Evolutionary conservation across 2,888 invertebrate species (phyloP).

Genomic region (Hypsopygia costalis): DNA sequence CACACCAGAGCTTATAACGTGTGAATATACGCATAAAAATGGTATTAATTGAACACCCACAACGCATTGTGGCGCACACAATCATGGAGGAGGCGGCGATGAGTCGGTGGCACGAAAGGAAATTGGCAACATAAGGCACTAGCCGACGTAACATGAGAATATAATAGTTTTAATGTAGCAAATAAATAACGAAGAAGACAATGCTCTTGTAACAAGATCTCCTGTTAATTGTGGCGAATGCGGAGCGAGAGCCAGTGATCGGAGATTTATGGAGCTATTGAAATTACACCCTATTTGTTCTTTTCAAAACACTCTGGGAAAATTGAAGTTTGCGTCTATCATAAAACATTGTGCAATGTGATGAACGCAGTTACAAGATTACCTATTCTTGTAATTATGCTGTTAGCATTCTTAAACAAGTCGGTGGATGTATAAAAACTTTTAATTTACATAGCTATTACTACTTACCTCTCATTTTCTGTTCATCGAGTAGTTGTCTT

Average conservation of each 20-base stretch:
- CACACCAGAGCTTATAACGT: conserved; percentile 43
- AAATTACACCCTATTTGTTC: conserved; percentile 64
- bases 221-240: conserved; percentile 70
- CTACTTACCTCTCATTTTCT: conserved; percentile 95
- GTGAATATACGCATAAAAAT: conserved; percentile 62
- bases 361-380: conserved; percentile 4
- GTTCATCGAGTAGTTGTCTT: conserved; percentile 95
- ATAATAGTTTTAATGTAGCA: conserved; percentile 73
- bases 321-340: conserved; percentile 29
- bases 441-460: conserved; percentile 1
- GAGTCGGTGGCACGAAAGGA: conserved; percentile 60
- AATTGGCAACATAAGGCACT: conserved; percentile 54
- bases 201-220: conserved; percentile 72
- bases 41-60: conserved; percentile 56
- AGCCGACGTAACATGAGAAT: conserved; percentile 52
- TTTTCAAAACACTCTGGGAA: conserved; percentile 33
- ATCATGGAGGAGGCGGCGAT: conserved; percentile 56
- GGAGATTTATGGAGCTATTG: conserved; percentile 67
- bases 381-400: conserved; percentile 1
- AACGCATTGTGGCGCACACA: conserved; percentile 48
- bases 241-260: conserved; percentile 48
- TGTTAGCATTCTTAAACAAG: neutral
- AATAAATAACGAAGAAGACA: conserved; percentile 76
- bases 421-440: neutral
- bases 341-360: conserved; percentile 16